A percentile compares a stretch with the other conserved stretches of the same genome.
These are phyloP conservation scores for Cephus pygmeus DNA, from an alignment of 2,888 invertebrate genomes.

Conservation along the genomic window DNA sequence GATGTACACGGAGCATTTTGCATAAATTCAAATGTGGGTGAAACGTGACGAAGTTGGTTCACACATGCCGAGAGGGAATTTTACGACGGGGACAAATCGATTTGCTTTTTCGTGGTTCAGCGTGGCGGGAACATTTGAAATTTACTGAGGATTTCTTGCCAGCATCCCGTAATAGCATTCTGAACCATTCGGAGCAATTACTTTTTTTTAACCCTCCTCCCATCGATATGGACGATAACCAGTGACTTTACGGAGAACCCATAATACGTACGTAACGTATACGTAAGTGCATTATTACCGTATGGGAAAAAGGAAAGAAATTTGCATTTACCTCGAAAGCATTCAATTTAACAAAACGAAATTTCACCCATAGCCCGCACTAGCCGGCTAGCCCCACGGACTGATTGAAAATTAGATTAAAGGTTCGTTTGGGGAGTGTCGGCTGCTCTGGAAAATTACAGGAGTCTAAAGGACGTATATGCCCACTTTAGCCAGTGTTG, in stretches of 20 bases:
- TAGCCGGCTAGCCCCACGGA: not conserved
- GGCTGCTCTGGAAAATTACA: slow-evolving; percentile 41
- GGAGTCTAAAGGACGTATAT: slow-evolving; percentile 22
- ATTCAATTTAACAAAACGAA: not conserved
- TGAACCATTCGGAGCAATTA: not conserved
- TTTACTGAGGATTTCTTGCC: not conserved
- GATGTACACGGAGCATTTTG: not conserved
- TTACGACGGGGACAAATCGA: not conserved
- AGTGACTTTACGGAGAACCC: not conserved
- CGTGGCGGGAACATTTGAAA: not conserved
- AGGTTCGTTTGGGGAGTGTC: slow-evolving; percentile 42
- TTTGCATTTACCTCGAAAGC: not conserved
- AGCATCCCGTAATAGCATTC: not conserved
- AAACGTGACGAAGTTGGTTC: not conserved
- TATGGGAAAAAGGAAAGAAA: not conserved
- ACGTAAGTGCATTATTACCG: not conserved
- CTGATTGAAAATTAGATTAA: slow-evolving; percentile 40
- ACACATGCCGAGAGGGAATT: not conserved
- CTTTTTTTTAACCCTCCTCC: not conserved
- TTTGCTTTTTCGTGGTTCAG: not conserved
- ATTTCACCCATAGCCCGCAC: not conserved
- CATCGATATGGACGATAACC: not conserved
- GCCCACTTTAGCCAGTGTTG: slow-evolving; percentile 3
- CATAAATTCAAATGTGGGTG: not conserved
- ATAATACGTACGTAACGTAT: not conserved